Evolutionary conservation across 2,888 invertebrate genomes (phyloP), one percentile per base, ranked within the genome.

Genomic region (Xiphydria camelus): DNA sequence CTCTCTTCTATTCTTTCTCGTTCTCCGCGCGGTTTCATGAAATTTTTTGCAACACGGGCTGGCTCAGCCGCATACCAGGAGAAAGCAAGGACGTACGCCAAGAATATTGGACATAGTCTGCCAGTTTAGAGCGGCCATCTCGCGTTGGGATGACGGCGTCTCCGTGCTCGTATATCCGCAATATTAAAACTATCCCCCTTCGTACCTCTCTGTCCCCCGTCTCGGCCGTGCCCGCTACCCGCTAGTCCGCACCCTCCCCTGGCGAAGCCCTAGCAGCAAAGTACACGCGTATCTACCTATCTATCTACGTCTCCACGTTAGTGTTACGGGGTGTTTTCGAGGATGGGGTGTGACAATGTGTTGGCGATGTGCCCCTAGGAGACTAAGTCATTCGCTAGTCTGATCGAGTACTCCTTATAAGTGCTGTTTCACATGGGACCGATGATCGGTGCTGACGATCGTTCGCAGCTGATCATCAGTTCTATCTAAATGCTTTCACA

Each of bases 71-170:
- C 26, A 4, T 10, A 26, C 26, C 12, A 12, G 6, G 10, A 26
- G 14, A 14, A 5, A 12, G 14, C 26, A 26, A 29, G 26, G 38
- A 20, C 10, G 29, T 35, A 38, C 31, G 35, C 22, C 21, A 31
- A 21, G 43, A 43, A 43, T 43, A 43, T 43, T 43, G 43, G 43
- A 43, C 37, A 36, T 19, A 33, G 17, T 14, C 19, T 31, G 31
- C 41, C 34, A 22, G 42, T 43, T 43, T 43, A 43, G 43, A 43
- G 31, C 43, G 43, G 37, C 43, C 43, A 43, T 43, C 43, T 43
- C 43, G 42, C 42, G 29, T 36, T 32, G 37, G 22, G 35, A 43
- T 37, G 43, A 43, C 37, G 37, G 38, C 37, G 29, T 43, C 43
- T 35, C 17, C 31, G 25, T 36, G 22, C 26, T 36, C 43, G 35